A percentile compares a stretch with the other conserved stretches of the same genome.
phyloP scores from a whole-genome alignment of 2,113 vertebrate genomes.

The Mus pahari region DNA sequence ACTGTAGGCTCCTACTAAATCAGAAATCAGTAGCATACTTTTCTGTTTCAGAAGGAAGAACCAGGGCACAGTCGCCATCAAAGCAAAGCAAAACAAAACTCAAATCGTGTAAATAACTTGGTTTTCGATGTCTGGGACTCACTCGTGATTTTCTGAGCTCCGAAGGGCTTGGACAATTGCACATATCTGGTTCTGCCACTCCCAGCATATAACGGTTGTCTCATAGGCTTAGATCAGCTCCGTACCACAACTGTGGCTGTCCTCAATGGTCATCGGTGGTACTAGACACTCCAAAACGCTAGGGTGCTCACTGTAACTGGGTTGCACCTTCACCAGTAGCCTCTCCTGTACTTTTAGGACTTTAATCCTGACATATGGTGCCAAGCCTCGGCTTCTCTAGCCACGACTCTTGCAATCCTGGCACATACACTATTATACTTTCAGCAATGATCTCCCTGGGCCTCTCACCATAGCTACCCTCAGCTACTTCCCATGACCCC shows the following conservation, averaged over 20 bases:
- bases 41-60: not conserved
- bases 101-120: not conserved
- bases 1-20: not conserved
- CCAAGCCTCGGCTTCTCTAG: not conserved
- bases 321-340: not conserved
- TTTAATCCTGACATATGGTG: not conserved
- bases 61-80: not conserved
- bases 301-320: not conserved
- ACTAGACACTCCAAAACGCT: not conserved
- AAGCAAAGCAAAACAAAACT: not conserved
- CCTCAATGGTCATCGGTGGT: not conserved
- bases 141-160: not conserved
- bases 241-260: not conserved
- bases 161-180: not conserved
- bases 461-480: not conserved
- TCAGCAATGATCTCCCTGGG: not conserved
- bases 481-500: not conserved
- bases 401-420: not conserved
- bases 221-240: not conserved
- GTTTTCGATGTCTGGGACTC: not conserved
- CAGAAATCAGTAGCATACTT: not conserved
- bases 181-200: not conserved
- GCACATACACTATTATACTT: not conserved
- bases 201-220: not conserved
- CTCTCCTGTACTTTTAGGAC: not conserved